Base-by-base conservation (phyloP, 2,113 vertebrate species). In the Channa maculata region DNA sequence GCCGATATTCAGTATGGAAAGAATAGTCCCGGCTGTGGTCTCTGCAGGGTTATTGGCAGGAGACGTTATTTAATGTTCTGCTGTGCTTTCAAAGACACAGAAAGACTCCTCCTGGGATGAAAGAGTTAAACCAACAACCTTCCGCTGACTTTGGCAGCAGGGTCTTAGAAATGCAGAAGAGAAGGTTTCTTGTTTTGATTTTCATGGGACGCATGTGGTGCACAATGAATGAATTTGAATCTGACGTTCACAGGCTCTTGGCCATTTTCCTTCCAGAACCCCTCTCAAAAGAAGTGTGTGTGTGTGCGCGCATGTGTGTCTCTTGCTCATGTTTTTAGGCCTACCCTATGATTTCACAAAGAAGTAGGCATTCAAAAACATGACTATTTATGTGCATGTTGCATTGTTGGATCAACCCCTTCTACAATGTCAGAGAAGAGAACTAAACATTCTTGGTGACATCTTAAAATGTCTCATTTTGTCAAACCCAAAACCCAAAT, bases 131-230 rank as follows among this genome's bases (percentile, higher is more conserved):
- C 61, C 60, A 67, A 83, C 74, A 84, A 77, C 80, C 79, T 87
- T 88, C 82, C 39, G 0, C 72, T 71, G 87, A 89, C 84, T 82
- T 89, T 82, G 82, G 82, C 79, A 61, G 73, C 34, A 8, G 61
- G 50, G 65, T 55, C 65, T 62, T 54, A 65, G 55, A 79, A 65
- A 86, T 59, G 49, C 65, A 79, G 52, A 77, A 70, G 69, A 80
- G 57, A 53, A 49, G 61, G 65, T 51, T 88, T 77, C 59, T 48
- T 72, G 73, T 86, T 87, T 88, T 64, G 59, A 52, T 83, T 83
- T 77, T 68, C 15, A 58, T 14, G 43, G 50, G 36, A 38, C 62
- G 48, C 66, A 46, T 54, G 74, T 1, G 1, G 46, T 4, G 59
- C 60, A 49, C 46, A 9, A 34, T 63, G 43, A 55, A 65, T 61